phyloP scores from a whole-genome alignment of 2,888 invertebrate genomes.

The Temnothorax unifasciatus region DNA sequence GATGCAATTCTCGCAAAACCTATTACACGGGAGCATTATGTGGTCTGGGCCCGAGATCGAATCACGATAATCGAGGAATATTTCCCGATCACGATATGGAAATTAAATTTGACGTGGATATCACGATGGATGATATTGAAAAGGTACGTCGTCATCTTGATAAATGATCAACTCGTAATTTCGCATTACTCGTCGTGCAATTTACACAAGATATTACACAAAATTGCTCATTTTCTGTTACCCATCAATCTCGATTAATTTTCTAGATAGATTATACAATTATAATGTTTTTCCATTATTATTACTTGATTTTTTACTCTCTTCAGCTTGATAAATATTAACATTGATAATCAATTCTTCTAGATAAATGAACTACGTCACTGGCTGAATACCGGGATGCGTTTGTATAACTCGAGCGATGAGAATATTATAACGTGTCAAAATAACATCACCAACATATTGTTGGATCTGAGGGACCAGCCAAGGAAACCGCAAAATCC shows the following conservation, averaged over 20 bases:
- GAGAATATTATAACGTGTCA: conserved; percentile 85
- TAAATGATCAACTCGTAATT: conserved; percentile 71
- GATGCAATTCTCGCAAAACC: too few species aligned
- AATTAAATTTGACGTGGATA: conserved; percentile 91
- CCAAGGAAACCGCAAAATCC: too few species aligned
- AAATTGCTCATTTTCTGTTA: neutral
- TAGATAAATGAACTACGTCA: conserved; percentile 92
- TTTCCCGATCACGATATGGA: conserved; percentile 95
- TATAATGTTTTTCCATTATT: neutral
- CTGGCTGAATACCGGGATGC: conserved; percentile 90
- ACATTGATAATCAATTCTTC: conserved; percentile 13
- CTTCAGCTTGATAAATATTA: neutral
- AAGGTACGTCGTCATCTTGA: conserved; percentile 85
- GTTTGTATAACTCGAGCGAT: conserved; percentile 74
- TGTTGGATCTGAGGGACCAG: too few species aligned
- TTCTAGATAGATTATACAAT: neutral
- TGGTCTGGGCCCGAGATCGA: too few species aligned
- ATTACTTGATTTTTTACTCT: neutral
- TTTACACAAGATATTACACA: neutral
- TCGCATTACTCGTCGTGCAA: neutral
- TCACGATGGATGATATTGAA: conserved; percentile 89
- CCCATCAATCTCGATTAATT: neutral
- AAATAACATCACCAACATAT: too few species aligned
- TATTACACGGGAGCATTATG: too few species aligned
- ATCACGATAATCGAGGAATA: too few species aligned